Evolutionary conservation across 2,888 invertebrate species (phyloP).

Genomic region (Anticlea derivata): DNA sequence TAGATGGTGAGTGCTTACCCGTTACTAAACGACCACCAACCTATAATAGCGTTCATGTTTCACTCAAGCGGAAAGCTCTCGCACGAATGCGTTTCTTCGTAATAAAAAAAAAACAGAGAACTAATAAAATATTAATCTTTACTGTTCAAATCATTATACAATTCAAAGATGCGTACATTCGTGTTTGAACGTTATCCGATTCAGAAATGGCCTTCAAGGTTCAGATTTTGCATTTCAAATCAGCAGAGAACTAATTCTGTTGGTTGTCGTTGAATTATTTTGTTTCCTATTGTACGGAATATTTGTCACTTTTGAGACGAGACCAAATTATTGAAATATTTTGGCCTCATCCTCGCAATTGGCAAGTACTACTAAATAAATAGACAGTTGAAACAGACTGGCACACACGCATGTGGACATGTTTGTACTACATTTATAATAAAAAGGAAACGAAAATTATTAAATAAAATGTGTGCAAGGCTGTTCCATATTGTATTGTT

Average conservation of each 20-base stretch:
- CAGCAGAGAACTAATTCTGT: conserved; percentile 34
- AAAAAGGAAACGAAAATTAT: not conserved
- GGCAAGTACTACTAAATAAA: conserved; percentile 22
- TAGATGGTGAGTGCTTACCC: conserved; percentile 86
- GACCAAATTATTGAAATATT: conserved; percentile 5
- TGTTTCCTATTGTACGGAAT: conserved; percentile 31
- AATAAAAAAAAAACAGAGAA: conserved; percentile 20
- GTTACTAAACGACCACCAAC: conserved; percentile 37
- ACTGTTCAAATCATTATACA: conserved; percentile 12
- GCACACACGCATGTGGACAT: conserved; percentile 12
- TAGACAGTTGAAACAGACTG: conserved; percentile 18
- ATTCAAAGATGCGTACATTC: conserved; percentile 18
- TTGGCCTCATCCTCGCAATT: conserved; percentile 19
- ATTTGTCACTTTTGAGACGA: conserved; percentile 39
- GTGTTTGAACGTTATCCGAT: conserved; percentile 19
- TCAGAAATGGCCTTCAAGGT: conserved; percentile 27
- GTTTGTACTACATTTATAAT: not conserved
- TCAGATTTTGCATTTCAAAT: conserved; percentile 35
- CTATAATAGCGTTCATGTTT: conserved; percentile 21
- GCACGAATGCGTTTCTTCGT: conserved; percentile 27
- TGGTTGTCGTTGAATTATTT: conserved; percentile 40
- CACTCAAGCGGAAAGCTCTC: conserved; percentile 25
- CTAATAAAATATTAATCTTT: conserved; percentile 18
- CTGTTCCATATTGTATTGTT: conserved; percentile 23
- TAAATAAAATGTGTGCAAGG: conserved; percentile 20